phyloP scores from a whole-genome alignment of 1,140 invertebrate species.

The Littorina saxatilis region DNA sequence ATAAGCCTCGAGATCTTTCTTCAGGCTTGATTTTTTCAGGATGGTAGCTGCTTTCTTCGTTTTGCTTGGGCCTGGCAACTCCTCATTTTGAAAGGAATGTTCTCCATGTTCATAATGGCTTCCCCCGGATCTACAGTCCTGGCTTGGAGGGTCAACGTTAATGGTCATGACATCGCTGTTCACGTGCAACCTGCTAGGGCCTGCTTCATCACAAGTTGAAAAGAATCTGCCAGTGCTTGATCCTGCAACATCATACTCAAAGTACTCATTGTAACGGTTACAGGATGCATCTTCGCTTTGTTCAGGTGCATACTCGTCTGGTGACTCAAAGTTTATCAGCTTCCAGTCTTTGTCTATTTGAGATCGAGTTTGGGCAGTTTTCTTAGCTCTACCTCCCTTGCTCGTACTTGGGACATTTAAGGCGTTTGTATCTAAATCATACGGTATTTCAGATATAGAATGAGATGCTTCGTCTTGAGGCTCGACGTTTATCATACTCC shows the following conservation, averaged over 20 bases:
- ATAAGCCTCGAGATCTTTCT: background rate
- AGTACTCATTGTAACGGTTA: too few relatives aligned
- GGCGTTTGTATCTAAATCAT: too few relatives aligned
- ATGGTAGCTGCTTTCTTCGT: background rate
- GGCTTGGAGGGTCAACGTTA: background rate
- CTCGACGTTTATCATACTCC: background rate
- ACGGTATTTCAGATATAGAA: too few relatives aligned
- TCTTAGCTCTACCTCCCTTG: too few relatives aligned
- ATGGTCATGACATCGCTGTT: background rate
- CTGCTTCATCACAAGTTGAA: background rate
- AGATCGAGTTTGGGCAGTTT: too few relatives aligned
- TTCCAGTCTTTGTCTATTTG: too few relatives aligned
- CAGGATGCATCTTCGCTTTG: background rate
- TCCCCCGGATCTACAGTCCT: background rate
- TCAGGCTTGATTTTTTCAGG: background rate
- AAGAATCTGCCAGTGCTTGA: background rate
- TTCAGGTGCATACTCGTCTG: too few relatives aligned
- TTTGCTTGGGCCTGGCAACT: conserved; percentile 4
- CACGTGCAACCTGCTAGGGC: background rate
- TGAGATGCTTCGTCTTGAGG: too few relatives aligned
- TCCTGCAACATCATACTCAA: background rate
- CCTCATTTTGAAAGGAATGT: background rate
- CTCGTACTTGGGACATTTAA: too few relatives aligned
- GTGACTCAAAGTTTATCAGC: background rate
- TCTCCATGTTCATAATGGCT: background rate